Evolutionary conservation across 2,797 vertebrate genomes (phyloP).

Genomic region (Myotis findleyi): DNA sequence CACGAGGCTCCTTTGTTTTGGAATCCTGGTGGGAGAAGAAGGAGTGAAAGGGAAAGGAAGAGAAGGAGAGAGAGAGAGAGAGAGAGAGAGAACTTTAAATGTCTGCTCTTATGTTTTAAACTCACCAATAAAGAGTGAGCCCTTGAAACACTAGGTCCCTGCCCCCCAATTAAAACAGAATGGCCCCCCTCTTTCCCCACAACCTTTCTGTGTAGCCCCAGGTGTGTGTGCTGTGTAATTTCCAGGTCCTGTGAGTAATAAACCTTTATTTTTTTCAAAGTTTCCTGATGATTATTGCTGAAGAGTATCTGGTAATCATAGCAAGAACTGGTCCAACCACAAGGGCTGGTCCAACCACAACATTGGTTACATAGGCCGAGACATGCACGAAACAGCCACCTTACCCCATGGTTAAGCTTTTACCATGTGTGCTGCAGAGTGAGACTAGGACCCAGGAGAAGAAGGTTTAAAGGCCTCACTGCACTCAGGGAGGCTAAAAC

Average conservation of each 20-base stretch:
- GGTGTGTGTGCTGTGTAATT: neutral
- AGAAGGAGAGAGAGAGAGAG: too few species aligned
- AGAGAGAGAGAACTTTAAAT: neutral
- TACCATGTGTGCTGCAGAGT: neutral
- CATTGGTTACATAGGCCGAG: neutral
- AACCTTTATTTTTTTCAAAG: neutral
- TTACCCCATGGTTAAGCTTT: neutral
- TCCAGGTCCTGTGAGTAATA: neutral
- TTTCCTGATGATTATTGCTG: neutral
- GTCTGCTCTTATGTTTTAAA: neutral
- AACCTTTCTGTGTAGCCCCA: neutral
- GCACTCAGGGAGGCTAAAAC: neutral
- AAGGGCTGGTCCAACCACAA: neutral
- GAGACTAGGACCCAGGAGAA: neutral
- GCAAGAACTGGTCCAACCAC: neutral
- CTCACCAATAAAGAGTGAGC: neutral
- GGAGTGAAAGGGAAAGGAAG: too few species aligned
- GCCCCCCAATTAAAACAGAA: neutral
- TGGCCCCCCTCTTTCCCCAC: neutral
- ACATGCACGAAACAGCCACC: neutral
- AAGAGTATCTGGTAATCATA: neutral
- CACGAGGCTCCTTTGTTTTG: neutral
- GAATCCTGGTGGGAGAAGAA: neutral
- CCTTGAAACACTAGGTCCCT: neutral
- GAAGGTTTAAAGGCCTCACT: neutral